phyloP scores from a whole-genome alignment of 1,140 invertebrate genomes.

The Calephelis virginiensis region DNA sequence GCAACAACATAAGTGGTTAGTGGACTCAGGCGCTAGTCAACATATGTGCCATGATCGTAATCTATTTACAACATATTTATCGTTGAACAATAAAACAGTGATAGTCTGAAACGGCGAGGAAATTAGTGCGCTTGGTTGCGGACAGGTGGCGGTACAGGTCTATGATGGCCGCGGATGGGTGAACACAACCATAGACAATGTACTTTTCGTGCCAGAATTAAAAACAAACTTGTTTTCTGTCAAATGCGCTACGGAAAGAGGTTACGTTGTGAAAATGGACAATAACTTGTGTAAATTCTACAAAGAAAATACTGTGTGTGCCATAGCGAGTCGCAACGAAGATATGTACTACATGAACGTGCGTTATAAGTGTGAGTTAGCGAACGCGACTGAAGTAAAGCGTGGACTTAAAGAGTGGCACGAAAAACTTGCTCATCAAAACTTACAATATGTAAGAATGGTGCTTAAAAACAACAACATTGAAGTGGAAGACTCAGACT shows the following conservation, averaged over 20 bases:
- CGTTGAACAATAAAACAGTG: slow-evolving; percentile 31
- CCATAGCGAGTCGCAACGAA: too few relatives aligned
- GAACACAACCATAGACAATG: too few relatives aligned
- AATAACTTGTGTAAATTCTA: slow-evolving; percentile 37
- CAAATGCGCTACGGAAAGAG: slow-evolving; percentile 45
- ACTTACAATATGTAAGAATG: too few relatives aligned
- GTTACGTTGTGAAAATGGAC: slow-evolving; percentile 44
- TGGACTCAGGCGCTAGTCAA: slow-evolving; percentile 1
- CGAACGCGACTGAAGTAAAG: too few relatives aligned
- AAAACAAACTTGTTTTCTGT: too few relatives aligned
- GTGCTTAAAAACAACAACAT: too few relatives aligned
- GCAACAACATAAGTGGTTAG: slow-evolving; percentile 3
- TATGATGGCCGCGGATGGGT: slow-evolving; percentile 38
- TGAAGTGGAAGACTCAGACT: slow-evolving; percentile 8
- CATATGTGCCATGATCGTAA: slow-evolving; percentile 21
- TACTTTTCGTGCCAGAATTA: too few relatives aligned
- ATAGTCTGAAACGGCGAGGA: slow-evolving; percentile 35
- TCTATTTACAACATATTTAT: too few relatives aligned
- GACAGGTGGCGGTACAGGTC: slow-evolving; percentile 37
- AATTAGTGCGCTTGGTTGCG: slow-evolving; percentile 33
- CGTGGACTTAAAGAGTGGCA: too few relatives aligned
- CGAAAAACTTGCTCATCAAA: too few relatives aligned
- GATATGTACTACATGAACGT: too few relatives aligned
- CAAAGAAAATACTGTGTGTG: slow-evolving; percentile 35
- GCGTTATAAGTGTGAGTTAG: too few relatives aligned